A percentile compares a stretch with the other conserved stretches of the same genome.
phyloP scores from a whole-genome alignment of 2,797 vertebrate genomes.

The Pteronotus mesoamericanus region DNA sequence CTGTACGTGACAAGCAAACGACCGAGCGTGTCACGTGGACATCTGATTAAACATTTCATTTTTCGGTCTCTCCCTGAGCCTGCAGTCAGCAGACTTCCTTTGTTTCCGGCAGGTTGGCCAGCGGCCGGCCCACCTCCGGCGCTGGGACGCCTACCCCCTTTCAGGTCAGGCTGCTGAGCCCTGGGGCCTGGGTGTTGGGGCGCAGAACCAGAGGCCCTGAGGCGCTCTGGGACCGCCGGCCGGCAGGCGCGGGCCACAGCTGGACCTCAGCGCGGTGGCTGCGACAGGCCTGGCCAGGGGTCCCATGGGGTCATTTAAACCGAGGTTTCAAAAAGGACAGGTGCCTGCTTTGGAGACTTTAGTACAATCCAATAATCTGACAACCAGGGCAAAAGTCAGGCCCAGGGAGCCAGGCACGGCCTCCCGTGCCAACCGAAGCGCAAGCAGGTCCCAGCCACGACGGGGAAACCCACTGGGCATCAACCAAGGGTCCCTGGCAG shows the following conservation, averaged over 20 bases:
- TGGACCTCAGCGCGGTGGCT: neutral
- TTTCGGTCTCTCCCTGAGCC: neutral
- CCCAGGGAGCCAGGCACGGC: neutral
- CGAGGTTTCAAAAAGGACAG: neutral
- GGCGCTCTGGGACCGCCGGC: rapidly evolving
- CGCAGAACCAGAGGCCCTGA: rapidly evolving
- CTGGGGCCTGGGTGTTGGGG: neutral
- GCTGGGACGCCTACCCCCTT: neutral
- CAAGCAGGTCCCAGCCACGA: too few relatives aligned
- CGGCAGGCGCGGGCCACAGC: neutral
- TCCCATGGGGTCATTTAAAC: neutral
- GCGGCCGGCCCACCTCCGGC: rapidly evolving
- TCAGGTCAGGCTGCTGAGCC: neutral
- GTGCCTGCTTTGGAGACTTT: neutral
- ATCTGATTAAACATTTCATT: rapidly evolving
- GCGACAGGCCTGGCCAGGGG: neutral
- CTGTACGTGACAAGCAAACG: rapidly evolving
- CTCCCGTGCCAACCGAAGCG: neutral
- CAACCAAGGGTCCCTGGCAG: neutral
- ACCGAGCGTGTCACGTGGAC: rapidly evolving
- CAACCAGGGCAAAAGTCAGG: neutral
- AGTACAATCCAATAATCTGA: rapidly evolving
- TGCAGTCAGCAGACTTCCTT: neutral
- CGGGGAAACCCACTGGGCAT: too few relatives aligned
- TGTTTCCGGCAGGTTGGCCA: rapidly evolving